These are phyloP conservation scores for Vidua macroura DNA, from an alignment of 2,113 vertebrate genomes.

Conservation along the genomic window DNA sequence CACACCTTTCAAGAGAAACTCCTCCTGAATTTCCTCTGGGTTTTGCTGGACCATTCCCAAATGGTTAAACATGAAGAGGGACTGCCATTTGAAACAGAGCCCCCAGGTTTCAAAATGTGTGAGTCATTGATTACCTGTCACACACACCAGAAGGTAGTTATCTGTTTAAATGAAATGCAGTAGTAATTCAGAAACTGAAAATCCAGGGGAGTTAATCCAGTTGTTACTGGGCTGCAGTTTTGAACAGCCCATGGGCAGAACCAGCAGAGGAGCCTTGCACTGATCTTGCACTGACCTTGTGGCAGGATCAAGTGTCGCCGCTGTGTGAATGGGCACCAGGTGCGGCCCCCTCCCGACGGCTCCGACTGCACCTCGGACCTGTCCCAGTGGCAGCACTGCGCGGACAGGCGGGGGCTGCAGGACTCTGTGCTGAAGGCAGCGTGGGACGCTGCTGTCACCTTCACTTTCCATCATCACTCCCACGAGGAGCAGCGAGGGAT, in stretches of 20 bases:
- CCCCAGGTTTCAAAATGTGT: not conserved
- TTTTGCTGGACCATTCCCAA: not conserved
- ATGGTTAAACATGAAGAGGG: not conserved
- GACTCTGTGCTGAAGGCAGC: constrained; percentile 87
- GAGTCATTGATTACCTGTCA: not conserved
- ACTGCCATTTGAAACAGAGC: not conserved
- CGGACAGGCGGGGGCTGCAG: constrained; percentile 84
- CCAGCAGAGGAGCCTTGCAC: not conserved
- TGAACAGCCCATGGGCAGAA: accelerated
- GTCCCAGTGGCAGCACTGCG: constrained; percentile 92
- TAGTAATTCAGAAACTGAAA: not conserved
- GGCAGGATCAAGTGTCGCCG: constrained; percentile 88
- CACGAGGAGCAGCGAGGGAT: constrained; percentile 88
- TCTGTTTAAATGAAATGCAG: not conserved
- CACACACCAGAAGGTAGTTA: not conserved
- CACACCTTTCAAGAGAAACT: not conserved
- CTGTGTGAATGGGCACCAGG: constrained; percentile 87
- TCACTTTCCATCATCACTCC: constrained; percentile 92
- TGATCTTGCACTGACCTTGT: not conserved
- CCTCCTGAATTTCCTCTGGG: not conserved
- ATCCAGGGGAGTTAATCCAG: not conserved
- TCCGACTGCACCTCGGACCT: constrained; percentile 91
- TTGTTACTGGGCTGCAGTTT: not conserved
- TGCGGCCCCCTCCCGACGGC: constrained; percentile 79
- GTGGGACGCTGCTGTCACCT: constrained; percentile 89